phyloP scores from a whole-genome alignment of 2,113 vertebrate species.

The Garra rufa region DNA sequence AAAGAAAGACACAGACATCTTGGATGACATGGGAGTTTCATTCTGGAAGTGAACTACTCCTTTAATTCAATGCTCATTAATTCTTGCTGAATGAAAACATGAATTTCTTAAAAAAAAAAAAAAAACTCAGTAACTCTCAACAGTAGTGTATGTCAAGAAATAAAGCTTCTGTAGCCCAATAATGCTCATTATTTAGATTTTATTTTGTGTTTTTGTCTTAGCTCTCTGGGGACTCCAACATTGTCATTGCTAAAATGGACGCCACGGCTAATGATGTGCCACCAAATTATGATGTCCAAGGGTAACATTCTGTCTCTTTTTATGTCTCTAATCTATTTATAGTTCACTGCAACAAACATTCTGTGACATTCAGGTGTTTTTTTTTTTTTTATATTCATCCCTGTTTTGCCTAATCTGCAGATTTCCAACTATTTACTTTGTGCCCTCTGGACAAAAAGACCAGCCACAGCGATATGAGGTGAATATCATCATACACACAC shows the following conservation, averaged over 20 bases:
- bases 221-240: slow-evolving; percentile 64
- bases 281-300: slow-evolving; percentile 71
- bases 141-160: neutral
- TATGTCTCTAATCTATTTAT: slow-evolving; percentile 5
- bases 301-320: slow-evolving; percentile 63
- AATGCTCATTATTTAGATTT: neutral
- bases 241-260: slow-evolving; percentile 77
- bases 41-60: too few species aligned
- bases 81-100: neutral
- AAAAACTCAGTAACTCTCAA: neutral
- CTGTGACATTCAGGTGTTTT: neutral
- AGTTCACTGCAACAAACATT: neutral
- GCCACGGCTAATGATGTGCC: slow-evolving; percentile 75
- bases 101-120: neutral
- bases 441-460: slow-evolving; percentile 67
- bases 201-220: slow-evolving; percentile 49
- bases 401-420: slow-evolving; percentile 58
- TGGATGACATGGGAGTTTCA: too few species aligned
- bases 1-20: too few species aligned
- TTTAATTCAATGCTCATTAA: neutral
- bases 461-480: slow-evolving; percentile 75
- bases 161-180: neutral
- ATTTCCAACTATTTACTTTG: slow-evolving; percentile 77
- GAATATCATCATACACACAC: neutral
- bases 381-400: neutral